A percentile compares a stretch with the other conserved stretches of the same genome.
phyloP scores from a whole-genome alignment of 2,113 vertebrate species.

The Sisor rabdophorus region DNA sequence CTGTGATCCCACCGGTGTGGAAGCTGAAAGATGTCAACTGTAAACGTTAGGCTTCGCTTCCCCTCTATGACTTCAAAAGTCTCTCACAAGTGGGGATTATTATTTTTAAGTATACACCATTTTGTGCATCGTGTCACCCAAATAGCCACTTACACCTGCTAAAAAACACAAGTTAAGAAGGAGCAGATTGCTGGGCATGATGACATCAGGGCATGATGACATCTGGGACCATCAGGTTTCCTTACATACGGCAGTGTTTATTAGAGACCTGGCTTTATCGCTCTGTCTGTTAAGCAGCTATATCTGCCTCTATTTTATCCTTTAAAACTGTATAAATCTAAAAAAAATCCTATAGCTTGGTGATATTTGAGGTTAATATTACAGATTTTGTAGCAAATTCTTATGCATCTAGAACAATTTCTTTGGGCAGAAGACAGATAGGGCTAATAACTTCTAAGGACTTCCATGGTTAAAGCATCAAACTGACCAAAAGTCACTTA shows the following conservation, averaged over 20 bases:
- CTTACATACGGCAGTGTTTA: conserved; percentile 24
- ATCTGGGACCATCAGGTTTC: neutral
- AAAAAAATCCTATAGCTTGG: too few species aligned
- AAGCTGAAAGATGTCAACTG: conserved; percentile 19
- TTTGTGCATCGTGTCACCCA: conserved; percentile 17
- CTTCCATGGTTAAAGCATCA: neutral
- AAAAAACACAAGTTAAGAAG: neutral
- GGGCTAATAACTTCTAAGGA: too few species aligned
- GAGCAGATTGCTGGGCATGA: conserved; percentile 2
- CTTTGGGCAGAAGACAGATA: too few species aligned
- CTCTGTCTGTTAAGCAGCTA: neutral
- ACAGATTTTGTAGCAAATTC: neutral
- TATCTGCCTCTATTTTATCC: neutral
- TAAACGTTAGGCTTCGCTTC: conserved; percentile 50
- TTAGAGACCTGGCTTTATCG: conserved; percentile 24
- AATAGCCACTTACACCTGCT: conserved; percentile 8
- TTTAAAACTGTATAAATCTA: neutral
- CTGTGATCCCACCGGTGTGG: conserved; percentile 37
- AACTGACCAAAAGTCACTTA: too few species aligned
- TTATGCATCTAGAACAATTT: neutral
- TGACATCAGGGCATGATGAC: conserved; percentile 4
- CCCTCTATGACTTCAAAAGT: conserved; percentile 50
- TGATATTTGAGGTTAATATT: neutral
- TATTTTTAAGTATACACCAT: conserved; percentile 1
- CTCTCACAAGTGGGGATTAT: conserved; percentile 36